Base-by-base conservation (phyloP, 2,113 vertebrate species). In the Plestiodon gilberti region DNA sequence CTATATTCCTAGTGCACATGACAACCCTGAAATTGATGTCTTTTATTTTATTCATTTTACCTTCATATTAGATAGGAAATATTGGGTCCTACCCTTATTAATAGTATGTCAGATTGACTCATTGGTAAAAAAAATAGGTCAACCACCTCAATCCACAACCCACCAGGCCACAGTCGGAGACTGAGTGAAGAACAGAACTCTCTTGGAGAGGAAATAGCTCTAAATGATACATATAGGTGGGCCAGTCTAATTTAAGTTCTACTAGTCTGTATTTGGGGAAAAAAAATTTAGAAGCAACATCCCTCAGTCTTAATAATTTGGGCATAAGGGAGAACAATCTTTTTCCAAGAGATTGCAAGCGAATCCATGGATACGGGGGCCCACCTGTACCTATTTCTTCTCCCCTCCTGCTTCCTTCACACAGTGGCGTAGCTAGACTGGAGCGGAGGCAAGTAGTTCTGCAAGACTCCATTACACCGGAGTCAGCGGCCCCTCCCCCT, bases 341-440 rank as follows among this genome's bases (percentile, higher is more conserved):
- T 81, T 88, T 79, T 86, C 88, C 67, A 43, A 89, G 23, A 28
- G 20, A 67, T 83, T 67, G 23, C 79, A 91, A 92, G 92, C 87
- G 13, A 90, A 23, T 28, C 91, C n/a, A n/a, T n/a, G n/a, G n/a
- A n/a, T n/a, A n/a, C n/a, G n/a, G n/a, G n/a, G n/a, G n/a, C n/a
- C n/a, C n/a, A n/a, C n/a, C n/a, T n/a, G n/a, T n/a, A n/a, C n/a
- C n/a, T n/a, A n/a, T 57, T 4, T 33, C 3, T 33, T 33, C 30
- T 30, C 14, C 14, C n/a, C n/a, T 48, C 30, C 67, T n/a, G 13
- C 65, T 67, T n/a, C 28, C 23, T 28, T 30, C 6, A 30, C 11
- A 70, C 69, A n/a, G n/a, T n/a, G n/a, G n/a, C n/a, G n/a, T n/a
- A n/a, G n/a, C n/a, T n/a, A n/a, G n/a, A n/a, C n/a, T n/a, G n/a